phyloP scores from a whole-genome alignment of 2,113 vertebrate genomes.

The Haliaeetus leucogaster region DNA sequence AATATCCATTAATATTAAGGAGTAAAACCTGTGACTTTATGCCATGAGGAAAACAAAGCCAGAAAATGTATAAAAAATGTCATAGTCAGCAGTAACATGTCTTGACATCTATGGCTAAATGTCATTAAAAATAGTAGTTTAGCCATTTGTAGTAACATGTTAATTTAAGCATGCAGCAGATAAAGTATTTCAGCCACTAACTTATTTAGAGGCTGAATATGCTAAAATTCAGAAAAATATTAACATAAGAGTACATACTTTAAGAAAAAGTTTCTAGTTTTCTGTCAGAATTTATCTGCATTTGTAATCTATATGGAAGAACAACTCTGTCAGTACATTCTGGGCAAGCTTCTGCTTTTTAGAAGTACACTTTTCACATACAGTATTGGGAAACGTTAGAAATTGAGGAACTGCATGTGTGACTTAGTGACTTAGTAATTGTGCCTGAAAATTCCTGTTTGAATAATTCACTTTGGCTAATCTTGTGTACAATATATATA shows the following conservation, averaged over 20 bases:
- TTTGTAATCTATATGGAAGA: background rate
- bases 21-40: background rate
- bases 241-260: accelerated
- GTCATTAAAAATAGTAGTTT: background rate
- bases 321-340: background rate
- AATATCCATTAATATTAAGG: background rate
- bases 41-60: background rate
- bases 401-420: background rate
- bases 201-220: background rate
- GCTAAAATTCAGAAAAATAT: background rate
- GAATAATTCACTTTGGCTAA: background rate
- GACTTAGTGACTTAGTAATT: background rate
- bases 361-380: background rate
- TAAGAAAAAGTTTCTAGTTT: background rate
- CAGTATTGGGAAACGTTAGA: background rate
- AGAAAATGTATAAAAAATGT: background rate
- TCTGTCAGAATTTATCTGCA: background rate
- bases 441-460: background rate
- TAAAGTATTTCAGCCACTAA: background rate
- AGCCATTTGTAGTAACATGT: background rate
- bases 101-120: background rate
- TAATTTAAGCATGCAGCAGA: background rate
- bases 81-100: background rate
- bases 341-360: background rate
- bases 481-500: too few species aligned